Evolutionary conservation across 2,113 vertebrate genomes (phyloP).

Genomic region (Nibea coibor): DNA sequence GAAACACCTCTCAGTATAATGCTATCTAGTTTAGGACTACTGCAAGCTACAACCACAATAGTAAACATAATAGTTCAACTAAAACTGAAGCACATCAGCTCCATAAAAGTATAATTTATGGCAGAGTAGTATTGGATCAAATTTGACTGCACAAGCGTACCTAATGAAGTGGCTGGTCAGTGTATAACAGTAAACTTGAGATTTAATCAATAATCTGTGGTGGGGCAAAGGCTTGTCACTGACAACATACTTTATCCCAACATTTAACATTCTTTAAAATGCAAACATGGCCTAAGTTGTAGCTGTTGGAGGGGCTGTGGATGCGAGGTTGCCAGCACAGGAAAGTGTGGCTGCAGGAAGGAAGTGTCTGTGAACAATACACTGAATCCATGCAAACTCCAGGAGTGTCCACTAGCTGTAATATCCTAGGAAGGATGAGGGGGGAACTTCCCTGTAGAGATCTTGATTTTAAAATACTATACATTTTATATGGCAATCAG

Average conservation of each 20-base stretch:
- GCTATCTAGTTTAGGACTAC: too few species aligned
- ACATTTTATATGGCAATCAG: background rate
- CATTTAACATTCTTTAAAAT: background rate
- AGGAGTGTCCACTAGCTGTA: background rate
- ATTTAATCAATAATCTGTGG: too few species aligned
- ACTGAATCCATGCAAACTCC: background rate
- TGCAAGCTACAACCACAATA: too few species aligned
- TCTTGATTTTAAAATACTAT: background rate
- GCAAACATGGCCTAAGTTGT: background rate
- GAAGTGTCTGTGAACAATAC: slow-evolving; percentile 15
- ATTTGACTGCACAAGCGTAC: too few species aligned
- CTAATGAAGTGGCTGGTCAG: too few species aligned
- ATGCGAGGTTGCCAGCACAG: slow-evolving; percentile 11
- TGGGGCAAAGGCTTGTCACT: too few species aligned
- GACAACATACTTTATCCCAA: background rate
- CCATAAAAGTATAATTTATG: too few species aligned
- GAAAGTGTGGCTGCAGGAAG: slow-evolving; percentile 15
- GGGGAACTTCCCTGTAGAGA: background rate
- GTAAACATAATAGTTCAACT: too few species aligned
- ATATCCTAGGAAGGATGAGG: background rate
- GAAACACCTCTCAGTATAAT: too few species aligned
- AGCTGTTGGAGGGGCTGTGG: background rate
- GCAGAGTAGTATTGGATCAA: too few species aligned
- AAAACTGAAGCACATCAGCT: too few species aligned
- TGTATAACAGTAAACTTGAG: too few species aligned